Conservation (phyloP, 2,797 vertebrate species). For the Todus mexicanus region DNA sequence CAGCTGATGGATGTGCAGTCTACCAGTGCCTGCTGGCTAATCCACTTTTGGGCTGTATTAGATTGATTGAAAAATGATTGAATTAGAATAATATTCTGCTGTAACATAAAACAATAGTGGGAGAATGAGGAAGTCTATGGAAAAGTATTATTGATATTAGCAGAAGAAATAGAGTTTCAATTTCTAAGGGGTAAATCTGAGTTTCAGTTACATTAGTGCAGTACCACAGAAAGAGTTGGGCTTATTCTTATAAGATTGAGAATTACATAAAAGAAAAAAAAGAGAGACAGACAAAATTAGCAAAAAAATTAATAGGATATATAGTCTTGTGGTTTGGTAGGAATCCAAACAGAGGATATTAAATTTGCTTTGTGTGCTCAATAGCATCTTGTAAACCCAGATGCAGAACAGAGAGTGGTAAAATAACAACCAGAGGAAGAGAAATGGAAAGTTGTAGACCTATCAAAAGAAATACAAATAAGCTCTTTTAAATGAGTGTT, state of each 20-base stretch:
- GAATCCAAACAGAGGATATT: neutral
- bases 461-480: neutral
- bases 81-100: constrained; percentile 22
- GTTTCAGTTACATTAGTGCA: neutral
- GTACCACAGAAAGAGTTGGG: neutral
- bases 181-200: neutral
- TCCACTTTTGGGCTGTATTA: constrained; percentile 22
- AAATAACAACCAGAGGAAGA: neutral
- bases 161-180: neutral
- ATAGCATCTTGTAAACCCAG: neutral
- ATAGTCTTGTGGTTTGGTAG: neutral
- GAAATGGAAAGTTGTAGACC: neutral
- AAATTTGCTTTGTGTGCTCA: neutral
- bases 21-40: constrained; percentile 32
- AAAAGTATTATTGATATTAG: neutral
- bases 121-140: neutral
- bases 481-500: neutral
- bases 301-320: neutral
- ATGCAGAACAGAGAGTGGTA: neutral
- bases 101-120: neutral
- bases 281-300: neutral
- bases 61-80: constrained; percentile 4
- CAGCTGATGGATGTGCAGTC: neutral
- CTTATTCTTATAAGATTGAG: neutral
- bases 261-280: neutral